Evolutionary conservation across 2,113 vertebrate genomes (phyloP).

Genomic region (Gymnarchus niloticus): DNA sequence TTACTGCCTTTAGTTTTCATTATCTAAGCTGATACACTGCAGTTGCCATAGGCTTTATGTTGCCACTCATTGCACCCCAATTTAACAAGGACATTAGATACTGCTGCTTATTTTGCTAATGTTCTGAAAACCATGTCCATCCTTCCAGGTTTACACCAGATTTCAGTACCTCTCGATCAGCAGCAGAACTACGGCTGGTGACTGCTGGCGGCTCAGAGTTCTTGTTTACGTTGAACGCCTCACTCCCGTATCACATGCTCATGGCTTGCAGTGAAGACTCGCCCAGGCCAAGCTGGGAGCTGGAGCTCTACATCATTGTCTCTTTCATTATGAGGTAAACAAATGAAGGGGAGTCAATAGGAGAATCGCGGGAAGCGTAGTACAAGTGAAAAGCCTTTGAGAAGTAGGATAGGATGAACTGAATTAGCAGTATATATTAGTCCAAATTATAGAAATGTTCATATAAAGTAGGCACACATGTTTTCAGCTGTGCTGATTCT

Average conservation of each 20-base stretch:
- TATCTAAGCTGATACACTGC: not conserved
- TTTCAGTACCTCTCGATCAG: slow-evolving; percentile 92
- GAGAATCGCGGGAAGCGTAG: not conserved
- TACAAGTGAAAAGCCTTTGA: not conserved
- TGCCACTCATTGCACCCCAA: not conserved
- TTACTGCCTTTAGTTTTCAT: not conserved
- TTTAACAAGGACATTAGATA: not conserved
- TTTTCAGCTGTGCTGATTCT: not conserved
- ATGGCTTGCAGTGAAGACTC: slow-evolving; percentile 85
- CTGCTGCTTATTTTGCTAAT: not conserved
- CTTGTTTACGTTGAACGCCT: slow-evolving; percentile 87
- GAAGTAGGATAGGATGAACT: not conserved
- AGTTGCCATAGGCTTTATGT: not conserved
- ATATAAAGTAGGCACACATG: not conserved
- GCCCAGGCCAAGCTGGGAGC: slow-evolving; percentile 89
- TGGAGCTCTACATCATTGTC: slow-evolving; percentile 86
- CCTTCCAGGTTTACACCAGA: slow-evolving; percentile 92
- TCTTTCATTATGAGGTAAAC: slow-evolving; percentile 88
- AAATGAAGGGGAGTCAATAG: not conserved
- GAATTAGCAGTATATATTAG: not conserved
- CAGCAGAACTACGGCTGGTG: slow-evolving; percentile 85
- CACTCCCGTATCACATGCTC: slow-evolving; percentile 93
- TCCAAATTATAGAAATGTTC: not conserved
- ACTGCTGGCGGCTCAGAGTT: slow-evolving; percentile 88
- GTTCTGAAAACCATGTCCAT: not conserved